These are phyloP conservation scores for Neodiprion virginianus DNA, from an alignment of 1,140 invertebrate species.

Conservation along the genomic window DNA sequence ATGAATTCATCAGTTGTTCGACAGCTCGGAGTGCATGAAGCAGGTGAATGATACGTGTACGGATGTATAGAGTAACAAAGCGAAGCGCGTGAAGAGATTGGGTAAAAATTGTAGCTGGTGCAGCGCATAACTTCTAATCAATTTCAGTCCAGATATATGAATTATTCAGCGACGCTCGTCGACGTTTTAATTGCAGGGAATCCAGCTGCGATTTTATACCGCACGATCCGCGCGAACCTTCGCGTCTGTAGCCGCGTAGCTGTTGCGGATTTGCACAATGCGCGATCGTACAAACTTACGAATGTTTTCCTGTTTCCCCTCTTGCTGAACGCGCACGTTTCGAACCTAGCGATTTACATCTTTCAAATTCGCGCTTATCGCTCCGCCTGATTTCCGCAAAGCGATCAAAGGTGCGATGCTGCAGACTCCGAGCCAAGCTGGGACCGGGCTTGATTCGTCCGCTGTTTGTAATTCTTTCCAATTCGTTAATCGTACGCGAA, in stretches of 20 bases:
- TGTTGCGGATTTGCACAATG: not conserved
- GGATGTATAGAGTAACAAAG: too few relatives aligned
- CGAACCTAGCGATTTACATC: too few relatives aligned
- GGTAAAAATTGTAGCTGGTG: not conserved
- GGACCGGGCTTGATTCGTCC: too few relatives aligned
- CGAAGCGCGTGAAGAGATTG: not conserved
- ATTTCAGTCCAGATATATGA: not conserved
- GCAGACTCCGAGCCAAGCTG: too few relatives aligned
- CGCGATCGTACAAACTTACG: too few relatives aligned
- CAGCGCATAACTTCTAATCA: constrained; percentile 7
- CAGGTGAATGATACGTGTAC: too few relatives aligned
- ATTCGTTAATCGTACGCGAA: not conserved
- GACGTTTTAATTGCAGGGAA: constrained; percentile 2
- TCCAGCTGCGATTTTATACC: constrained; percentile 1
- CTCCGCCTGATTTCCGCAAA: too few relatives aligned
- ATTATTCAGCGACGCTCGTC: constrained; percentile 3
- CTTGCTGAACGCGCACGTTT: too few relatives aligned
- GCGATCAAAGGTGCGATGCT: too few relatives aligned
- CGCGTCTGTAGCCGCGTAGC: not conserved
- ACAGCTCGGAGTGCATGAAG: not conserved
- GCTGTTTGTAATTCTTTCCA: too few relatives aligned
- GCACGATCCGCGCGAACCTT: not conserved
- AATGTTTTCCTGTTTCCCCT: too few relatives aligned
- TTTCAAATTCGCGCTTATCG: too few relatives aligned
- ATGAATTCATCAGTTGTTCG: constrained; percentile 2